These are phyloP conservation scores for Chelonus insularis DNA, from an alignment of 1,140 invertebrate species.

Conservation along the genomic window DNA sequence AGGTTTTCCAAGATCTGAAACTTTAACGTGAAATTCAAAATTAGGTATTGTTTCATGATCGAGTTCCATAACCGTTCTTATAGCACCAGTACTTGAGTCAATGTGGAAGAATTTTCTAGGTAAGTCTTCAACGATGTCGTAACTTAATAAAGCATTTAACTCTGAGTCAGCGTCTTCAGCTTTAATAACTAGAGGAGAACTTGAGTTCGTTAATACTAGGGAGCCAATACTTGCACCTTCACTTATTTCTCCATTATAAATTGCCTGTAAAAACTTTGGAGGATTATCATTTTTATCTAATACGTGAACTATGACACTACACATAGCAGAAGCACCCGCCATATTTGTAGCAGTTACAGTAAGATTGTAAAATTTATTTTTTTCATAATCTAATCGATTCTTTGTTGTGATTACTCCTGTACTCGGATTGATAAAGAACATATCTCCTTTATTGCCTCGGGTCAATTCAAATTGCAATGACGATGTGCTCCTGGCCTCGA, in stretches of 20 bases:
- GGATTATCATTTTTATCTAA: conserved; percentile 84
- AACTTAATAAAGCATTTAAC: conserved; percentile 80
- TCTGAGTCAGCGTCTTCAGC: conserved; percentile 79
- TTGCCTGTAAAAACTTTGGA: conserved; percentile 72
- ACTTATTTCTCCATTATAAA: conserved; percentile 72
- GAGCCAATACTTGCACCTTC: conserved; percentile 74
- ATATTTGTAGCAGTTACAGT: conserved; percentile 85
- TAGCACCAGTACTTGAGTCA: conserved; percentile 86
- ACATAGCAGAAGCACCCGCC: conserved; percentile 70
- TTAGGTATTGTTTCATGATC: conserved; percentile 77
- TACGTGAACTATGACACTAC: conserved; percentile 75
- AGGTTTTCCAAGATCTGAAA: conserved; percentile 84
- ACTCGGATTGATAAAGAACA: conserved; percentile 82
- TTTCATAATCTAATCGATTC: conserved; percentile 79
- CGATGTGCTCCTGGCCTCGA: conserved; percentile 78
- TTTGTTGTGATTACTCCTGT: conserved; percentile 80
- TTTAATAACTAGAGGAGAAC: conserved; percentile 77
- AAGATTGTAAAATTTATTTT: conserved; percentile 76
- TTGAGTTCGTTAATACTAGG: conserved; percentile 69
- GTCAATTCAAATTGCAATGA: conserved; percentile 81
- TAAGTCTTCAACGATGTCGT: conserved; percentile 79
- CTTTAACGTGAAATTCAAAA: conserved; percentile 82
- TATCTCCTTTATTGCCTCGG: conserved; percentile 73
- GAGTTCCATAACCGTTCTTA: conserved; percentile 74
- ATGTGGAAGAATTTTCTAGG: conserved; percentile 79